These are phyloP conservation scores for Epinephelus lanceolatus DNA, from an alignment of 2,113 vertebrate genomes.

Conservation along the genomic window DNA sequence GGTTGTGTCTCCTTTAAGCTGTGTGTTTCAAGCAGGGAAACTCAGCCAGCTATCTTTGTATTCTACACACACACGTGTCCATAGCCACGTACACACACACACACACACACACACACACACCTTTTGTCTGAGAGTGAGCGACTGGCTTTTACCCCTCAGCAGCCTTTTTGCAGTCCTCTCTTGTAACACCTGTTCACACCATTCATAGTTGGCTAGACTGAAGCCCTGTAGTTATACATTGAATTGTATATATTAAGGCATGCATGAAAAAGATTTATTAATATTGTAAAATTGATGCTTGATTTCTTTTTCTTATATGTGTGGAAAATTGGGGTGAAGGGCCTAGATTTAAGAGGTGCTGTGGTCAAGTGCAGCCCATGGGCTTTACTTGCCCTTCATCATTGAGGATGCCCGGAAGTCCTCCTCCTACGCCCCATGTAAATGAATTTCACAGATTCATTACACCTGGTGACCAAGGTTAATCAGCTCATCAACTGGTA, in stretches of 20 bases:
- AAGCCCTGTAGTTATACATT: slow-evolving; percentile 6
- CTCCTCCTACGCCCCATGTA: slow-evolving; percentile 27
- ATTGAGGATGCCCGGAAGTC: slow-evolving; percentile 30
- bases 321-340: slow-evolving; percentile 20
- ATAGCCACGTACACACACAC: slow-evolving; percentile 1
- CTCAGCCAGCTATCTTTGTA: slow-evolving; percentile 46
- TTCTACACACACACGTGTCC: slow-evolving; percentile 26
- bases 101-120: not conserved
- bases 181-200: slow-evolving; percentile 42
- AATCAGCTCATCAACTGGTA: slow-evolving; percentile 65
- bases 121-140: slow-evolving; percentile 21
- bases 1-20: slow-evolving; percentile 23
- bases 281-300: not conserved
- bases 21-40: slow-evolving; percentile 21
- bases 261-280: not conserved
- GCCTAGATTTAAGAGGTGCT: not conserved
- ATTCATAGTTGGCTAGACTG: slow-evolving; percentile 3
- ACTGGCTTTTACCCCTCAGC: slow-evolving; percentile 28
- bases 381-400: slow-evolving; percentile 47
- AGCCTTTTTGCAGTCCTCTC: slow-evolving; percentile 34
- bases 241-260: slow-evolving; percentile 7
- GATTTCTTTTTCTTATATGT: not conserved
- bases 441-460: slow-evolving; percentile 74
- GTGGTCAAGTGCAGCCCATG: slow-evolving; percentile 5
- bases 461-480: slow-evolving; percentile 61